Evolutionary conservation across 2,797 vertebrate genomes (phyloP).

Genomic region (Cuculus canorus): DNA sequence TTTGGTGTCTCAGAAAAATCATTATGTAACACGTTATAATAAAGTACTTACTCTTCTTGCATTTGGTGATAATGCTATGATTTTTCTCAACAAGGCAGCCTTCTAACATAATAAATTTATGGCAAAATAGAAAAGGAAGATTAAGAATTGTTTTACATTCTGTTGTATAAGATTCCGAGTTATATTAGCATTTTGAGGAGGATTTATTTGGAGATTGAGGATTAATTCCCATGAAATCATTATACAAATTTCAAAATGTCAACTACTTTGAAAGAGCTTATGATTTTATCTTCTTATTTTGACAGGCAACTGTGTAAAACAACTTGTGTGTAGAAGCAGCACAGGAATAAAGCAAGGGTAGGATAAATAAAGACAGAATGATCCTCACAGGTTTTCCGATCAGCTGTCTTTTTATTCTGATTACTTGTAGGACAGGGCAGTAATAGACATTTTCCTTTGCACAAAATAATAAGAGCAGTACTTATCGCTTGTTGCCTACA

Average conservation of each 20-base stretch:
- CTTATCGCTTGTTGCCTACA: conserved; percentile 95
- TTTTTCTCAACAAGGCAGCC: conserved; percentile 43
- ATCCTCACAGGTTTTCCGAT: conserved; percentile 65
- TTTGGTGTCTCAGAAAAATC: neutral
- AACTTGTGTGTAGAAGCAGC: conserved; percentile 57
- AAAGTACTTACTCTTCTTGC: conserved; percentile 45
- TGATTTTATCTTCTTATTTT: conserved; percentile 81
- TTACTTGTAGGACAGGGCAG: conserved; percentile 79
- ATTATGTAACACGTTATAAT: neutral
- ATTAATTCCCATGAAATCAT: conserved; percentile 78
- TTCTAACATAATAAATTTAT: conserved; percentile 53
- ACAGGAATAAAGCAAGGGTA: conserved; percentile 52
- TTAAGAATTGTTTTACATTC: conserved; percentile 50
- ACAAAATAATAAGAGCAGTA: conserved; percentile 94
- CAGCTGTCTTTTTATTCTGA: conserved; percentile 78
- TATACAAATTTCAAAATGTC: conserved; percentile 81
- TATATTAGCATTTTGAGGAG: conserved; percentile 74
- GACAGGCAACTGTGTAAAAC: conserved; percentile 77
- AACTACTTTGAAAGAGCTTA: conserved; percentile 74
- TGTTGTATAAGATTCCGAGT: conserved; percentile 47
- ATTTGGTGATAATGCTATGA: conserved; percentile 7
- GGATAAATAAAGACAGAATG: conserved; percentile 75
- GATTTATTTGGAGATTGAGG: conserved; percentile 71
- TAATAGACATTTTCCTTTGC: conserved; percentile 90
- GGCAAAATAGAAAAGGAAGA: conserved; percentile 36